Evolutionary conservation across 2,888 invertebrate species (phyloP), one percentile per base, ranked within the genome.

Genomic region (Selenia dentaria): DNA sequence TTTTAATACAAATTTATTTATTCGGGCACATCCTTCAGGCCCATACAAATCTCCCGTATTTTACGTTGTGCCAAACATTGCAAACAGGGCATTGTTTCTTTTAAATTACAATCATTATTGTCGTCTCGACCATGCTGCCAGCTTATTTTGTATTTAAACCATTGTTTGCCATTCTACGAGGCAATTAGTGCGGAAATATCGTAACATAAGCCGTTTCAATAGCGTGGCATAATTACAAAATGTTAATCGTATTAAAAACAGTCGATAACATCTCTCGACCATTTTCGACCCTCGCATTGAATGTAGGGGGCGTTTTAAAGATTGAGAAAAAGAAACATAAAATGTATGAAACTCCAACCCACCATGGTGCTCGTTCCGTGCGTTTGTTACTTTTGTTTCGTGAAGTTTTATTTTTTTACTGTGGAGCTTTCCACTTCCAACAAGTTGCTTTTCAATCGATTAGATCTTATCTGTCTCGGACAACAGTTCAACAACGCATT

Each of bases 221-320:
- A 73, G 62, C 62, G 71, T 70, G 73, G 62, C 62, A 68, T 74
- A 73, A 77, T 74, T 71, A 79, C 70, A 70, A 74, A 79, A 79
- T 71, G 70, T 73, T 76, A 67, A 75, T 72, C 63, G 57, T 70
- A 65, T 70, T 67, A 70, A 70, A 67, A 52, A 74, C 67, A 66
- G 55, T 63, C 68, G 82, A 83, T 83, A 82, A 67, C 64, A 83
- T 83, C 83, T 82, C 83, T 54, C 54, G 58, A 62, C 64, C 64
- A 70, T 64, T 69, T 67, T 65, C 65, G 67, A 67, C 70, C 72
- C 75, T 67, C 67, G 64, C 70, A 59, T 60, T 68, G 62, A 67
- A 72, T 72, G 71, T 68, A 62, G 66, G 47, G 74, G 79, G 79
- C 79, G 74, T 78, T 75, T 70, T 62, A 68, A 22, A 61, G 60